Evolutionary conservation across 2,888 invertebrate genomes (phyloP), one percentile per base, ranked within the genome.

Genomic region (Hemithea aestivaria): DNA sequence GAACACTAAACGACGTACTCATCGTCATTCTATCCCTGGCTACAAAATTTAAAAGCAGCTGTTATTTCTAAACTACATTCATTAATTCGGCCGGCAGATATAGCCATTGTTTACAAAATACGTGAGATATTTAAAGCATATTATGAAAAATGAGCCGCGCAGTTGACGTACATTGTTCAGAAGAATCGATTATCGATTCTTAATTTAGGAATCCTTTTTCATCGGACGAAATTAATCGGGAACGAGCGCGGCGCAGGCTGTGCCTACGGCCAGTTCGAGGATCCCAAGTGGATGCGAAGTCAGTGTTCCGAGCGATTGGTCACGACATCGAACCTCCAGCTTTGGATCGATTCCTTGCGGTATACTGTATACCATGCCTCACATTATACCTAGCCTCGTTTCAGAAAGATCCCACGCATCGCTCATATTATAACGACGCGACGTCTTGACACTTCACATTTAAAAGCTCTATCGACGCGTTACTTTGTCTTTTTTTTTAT

Each of bases 221-320:
- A 2, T 4, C 6, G n/a, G 20, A 10, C 24, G 10, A 11, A 10
- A 33, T 39, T 23, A 10, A 26, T 28, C 12, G 21, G 21, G 11
- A 10, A 32, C 21, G 27, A 12, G 10, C 31, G 22, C 30, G 7
- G 10, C 41, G 36, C 16, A 31, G 40, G 41, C 36, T 47, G 46
- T 31, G 42, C 46, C 54, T 53, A 47, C 27, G 37, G 34, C 10
- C 30, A 38, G 11, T 38, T 53, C 39, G 42, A 42, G 47, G 45
- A 45, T 49, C 44, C 40, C 40, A 57, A 48, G 56, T 51, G 51
- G 56, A 58, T 52, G 56, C 56, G 52, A 63, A 69, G 56, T 48
- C 74, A 76, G 58, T 76, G 73, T 67, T 73, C 74, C 76, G 76
- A 63, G 60, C 64, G 61, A 70, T 63, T 63, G 68, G 56, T 49